Evolutionary conservation across 1,140 invertebrate species (phyloP), one percentile per base, ranked within the genome.

Genomic region (Polyergus mexicanus): DNA sequence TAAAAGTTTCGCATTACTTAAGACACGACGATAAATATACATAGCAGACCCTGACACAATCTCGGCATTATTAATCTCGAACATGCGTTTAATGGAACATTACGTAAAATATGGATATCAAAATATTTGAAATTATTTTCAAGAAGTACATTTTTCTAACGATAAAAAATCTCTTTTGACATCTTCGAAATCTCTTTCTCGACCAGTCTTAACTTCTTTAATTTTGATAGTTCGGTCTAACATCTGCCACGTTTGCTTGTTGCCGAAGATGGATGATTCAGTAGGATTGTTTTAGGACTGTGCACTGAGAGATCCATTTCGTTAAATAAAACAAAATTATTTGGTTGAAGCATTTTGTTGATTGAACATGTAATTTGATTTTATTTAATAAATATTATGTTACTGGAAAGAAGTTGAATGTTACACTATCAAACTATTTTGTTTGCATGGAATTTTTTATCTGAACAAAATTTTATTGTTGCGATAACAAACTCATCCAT

Each of bases 11-110:
- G 47, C 32, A 83, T 72, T 83, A 60, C 38, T 60, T 72, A 28
- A 72, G 44, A 69, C 35, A 25, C 44, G 44, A 77, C n/a, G 63
- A 81, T 60, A 58, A 81, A 81, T 81, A 81, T 81, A 68, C 25
- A 32, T 58, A 83, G 5, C 78, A 47, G 28, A 41, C 19, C 10
- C 54, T 83, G 78, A 41, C 54, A 41, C n/a, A 41, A 63, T 63
- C 44, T 32, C 66, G 66, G 19, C 19, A 25, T 10, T 25, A 71
- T 83, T 83, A 62, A 83, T 47, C 60, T 41, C 25, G 25, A 56
- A 44, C n/a, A 35, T 8, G 3, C 38, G 19, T 32, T 44, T n/a
- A 10, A 19, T n/a, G 6, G 28, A 32, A 56, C 22, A 5, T 80
- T 69, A 56, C 13, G n/a, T 54, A 38, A 47, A 65, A 62, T 60